These are phyloP conservation scores for Eupithecia dodoneata DNA, from an alignment of 2,888 invertebrate species.

Conservation along the genomic window DNA sequence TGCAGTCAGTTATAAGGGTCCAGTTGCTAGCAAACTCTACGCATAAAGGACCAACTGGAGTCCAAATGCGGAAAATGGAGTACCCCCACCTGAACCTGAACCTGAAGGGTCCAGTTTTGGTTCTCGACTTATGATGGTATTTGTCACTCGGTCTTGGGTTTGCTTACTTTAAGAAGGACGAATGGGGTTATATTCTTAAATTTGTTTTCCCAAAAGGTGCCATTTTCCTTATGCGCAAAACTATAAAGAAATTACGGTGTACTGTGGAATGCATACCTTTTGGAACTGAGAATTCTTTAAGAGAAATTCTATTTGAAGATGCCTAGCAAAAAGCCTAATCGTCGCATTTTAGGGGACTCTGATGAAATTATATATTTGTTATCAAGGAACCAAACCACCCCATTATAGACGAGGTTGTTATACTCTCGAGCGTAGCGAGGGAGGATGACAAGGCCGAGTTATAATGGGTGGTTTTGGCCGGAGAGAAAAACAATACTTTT, in stretches of 20 bases:
- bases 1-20: constrained; percentile 76
- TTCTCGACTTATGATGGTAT: constrained; percentile 74
- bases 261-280: neutral
- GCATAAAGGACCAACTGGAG: too few species aligned
- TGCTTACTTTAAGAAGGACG: constrained; percentile 43
- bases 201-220: neutral
- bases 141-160: constrained; percentile 67
- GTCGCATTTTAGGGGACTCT: neutral
- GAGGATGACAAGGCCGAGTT: too few species aligned
- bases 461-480: too few species aligned
- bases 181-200: constrained; percentile 12
- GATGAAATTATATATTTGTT: neutral
- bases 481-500: too few species aligned
- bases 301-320: neutral
- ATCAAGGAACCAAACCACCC: too few species aligned
- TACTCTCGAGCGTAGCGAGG: too few species aligned
- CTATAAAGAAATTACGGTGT: neutral
- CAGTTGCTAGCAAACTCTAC: too few species aligned
- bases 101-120: constrained; percentile 79
- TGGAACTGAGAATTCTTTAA: neutral
- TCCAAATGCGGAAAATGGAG: too few species aligned
- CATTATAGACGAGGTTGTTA: too few species aligned
- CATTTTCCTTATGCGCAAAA: neutral
- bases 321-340: neutral
- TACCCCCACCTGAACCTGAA: too few species aligned